Percentiles rank a stretch among this genome's conserved stretches.
These are phyloP conservation scores for Cephalotes varians DNA, from an alignment of 2,888 invertebrate genomes.

Conservation along the genomic window DNA sequence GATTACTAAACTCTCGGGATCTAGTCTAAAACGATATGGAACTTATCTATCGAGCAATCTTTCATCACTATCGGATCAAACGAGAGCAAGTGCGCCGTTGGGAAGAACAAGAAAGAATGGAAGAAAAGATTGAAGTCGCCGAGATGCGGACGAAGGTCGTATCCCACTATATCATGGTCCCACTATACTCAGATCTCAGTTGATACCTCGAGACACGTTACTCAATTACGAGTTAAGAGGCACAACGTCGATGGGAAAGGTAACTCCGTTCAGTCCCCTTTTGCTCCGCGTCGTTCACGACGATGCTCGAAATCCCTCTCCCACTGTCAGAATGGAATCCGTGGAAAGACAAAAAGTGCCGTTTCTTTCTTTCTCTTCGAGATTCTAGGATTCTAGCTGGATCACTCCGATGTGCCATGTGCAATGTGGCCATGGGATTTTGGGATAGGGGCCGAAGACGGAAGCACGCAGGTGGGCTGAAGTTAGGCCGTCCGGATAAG, in stretches of 20 bases:
- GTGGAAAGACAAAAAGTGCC: slow-evolving; percentile 78
- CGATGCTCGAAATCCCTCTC: slow-evolving; percentile 20
- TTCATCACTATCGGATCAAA: slow-evolving; percentile 61
- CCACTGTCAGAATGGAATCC: slow-evolving; percentile 70
- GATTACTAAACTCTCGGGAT: slow-evolving; percentile 56
- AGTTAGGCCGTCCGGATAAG: slow-evolving; percentile 65
- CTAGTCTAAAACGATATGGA: slow-evolving; percentile 54
- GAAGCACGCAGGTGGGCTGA: slow-evolving; percentile 56
- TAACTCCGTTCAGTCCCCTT: slow-evolving; percentile 68
- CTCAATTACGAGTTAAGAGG: slow-evolving; percentile 83
- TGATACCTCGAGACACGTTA: slow-evolving; percentile 80
- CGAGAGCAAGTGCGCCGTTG: slow-evolving; percentile 29
- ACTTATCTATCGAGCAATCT: slow-evolving; percentile 61
- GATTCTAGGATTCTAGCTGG: neutral
- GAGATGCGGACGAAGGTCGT: slow-evolving; percentile 69
- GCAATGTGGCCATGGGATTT: slow-evolving; percentile 27
- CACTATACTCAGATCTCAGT: slow-evolving; percentile 76
- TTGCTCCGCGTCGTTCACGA: slow-evolving; percentile 66
- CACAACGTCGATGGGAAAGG: slow-evolving; percentile 75
- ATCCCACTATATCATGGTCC: slow-evolving; percentile 72
- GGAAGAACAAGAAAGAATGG: slow-evolving; percentile 36
- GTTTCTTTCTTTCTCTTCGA: slow-evolving; percentile 38
- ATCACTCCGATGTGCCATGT: slow-evolving; percentile 15
- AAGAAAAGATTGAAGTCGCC: slow-evolving; percentile 70
- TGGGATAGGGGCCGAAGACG: slow-evolving; percentile 16